Percentiles rank a stretch among this genome's conserved stretches.
These are phyloP conservation scores for Carcina quercana DNA, from an alignment of 2,888 invertebrate species.

Conservation along the genomic window DNA sequence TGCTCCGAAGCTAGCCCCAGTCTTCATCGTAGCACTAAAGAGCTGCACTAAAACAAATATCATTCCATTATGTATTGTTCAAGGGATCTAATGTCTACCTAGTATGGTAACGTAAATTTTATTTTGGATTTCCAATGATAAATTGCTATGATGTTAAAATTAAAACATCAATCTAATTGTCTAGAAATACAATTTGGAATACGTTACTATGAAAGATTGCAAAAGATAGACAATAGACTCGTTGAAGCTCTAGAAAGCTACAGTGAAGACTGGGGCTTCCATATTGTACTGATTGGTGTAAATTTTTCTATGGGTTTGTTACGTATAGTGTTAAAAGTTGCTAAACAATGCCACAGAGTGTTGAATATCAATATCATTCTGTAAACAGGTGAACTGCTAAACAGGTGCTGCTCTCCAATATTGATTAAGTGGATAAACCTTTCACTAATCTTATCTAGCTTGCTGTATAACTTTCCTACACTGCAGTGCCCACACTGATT, in stretches of 20 bases:
- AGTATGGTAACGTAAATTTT: no score
- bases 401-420: slow-evolving; percentile 47
- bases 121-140: no score
- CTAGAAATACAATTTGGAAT: slow-evolving; percentile 9
- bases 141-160: no score
- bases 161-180: not conserved
- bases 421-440: slow-evolving; percentile 28
- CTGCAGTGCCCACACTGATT: slow-evolving; percentile 48
- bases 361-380: slow-evolving; percentile 29
- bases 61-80: no score
- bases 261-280: slow-evolving; percentile 56
- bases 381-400: slow-evolving; percentile 33
- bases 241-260: slow-evolving; percentile 16
- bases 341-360: slow-evolving; percentile 28
- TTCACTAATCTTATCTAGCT: slow-evolving; percentile 15
- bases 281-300: slow-evolving; percentile 65
- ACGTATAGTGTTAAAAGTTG: slow-evolving; percentile 42
- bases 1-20: slow-evolving; percentile 59
- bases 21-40: slow-evolving; percentile 32
- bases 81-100: no score
- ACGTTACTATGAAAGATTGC: slow-evolving; percentile 17
- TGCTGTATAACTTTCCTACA: slow-evolving; percentile 31
- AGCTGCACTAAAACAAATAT: no score
- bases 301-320: slow-evolving; percentile 70
- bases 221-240: slow-evolving; percentile 6